Conservation (phyloP, 2,113 vertebrate species). For the Chascanopsetta lugubris region DNA sequence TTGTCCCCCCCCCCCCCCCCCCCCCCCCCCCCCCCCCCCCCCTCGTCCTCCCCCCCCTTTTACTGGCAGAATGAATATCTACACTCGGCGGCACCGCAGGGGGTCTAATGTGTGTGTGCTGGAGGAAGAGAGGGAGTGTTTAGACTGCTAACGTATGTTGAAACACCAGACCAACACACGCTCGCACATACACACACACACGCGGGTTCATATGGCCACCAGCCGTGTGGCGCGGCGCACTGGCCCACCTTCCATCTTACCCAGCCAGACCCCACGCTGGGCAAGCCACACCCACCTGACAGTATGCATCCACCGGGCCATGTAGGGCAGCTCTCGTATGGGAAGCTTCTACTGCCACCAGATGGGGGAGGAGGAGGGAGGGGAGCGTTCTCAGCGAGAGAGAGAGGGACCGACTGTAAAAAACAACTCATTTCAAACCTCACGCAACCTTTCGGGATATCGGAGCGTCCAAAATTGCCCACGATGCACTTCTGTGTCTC, state of each 20-base stretch:
- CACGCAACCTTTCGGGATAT: background rate
- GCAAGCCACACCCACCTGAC: conserved; percentile 39
- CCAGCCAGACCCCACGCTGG: conserved; percentile 59
- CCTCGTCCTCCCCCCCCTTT: conserved; percentile 38
- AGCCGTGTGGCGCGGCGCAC: conserved; percentile 54
- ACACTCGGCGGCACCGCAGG: conserved; percentile 56
- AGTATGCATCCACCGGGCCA: conserved; percentile 42
- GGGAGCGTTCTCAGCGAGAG: background rate
- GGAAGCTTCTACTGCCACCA: conserved; percentile 35
- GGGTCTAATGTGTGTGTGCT: conserved; percentile 56
- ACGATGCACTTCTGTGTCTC: conserved; percentile 3
- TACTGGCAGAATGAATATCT: conserved; percentile 62
- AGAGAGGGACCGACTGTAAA: conserved; percentile 2
- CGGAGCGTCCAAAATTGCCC: background rate
- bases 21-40: too few species aligned
- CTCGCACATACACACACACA: conserved; percentile 24
- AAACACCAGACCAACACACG: conserved; percentile 44
- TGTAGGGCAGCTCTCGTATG: conserved; percentile 53
- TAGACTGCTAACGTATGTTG: conserved; percentile 61
- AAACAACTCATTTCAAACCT: conserved; percentile 28
- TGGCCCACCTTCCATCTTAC: conserved; percentile 62
- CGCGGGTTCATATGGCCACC: conserved; percentile 64
- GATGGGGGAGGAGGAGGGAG: background rate
- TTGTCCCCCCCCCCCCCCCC: conserved; percentile 29
- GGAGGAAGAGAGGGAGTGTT: conserved; percentile 49